Evolutionary conservation across 2,888 invertebrate genomes (phyloP), one percentile per base, ranked within the genome.

Genomic region (Papilio gigon): DNA sequence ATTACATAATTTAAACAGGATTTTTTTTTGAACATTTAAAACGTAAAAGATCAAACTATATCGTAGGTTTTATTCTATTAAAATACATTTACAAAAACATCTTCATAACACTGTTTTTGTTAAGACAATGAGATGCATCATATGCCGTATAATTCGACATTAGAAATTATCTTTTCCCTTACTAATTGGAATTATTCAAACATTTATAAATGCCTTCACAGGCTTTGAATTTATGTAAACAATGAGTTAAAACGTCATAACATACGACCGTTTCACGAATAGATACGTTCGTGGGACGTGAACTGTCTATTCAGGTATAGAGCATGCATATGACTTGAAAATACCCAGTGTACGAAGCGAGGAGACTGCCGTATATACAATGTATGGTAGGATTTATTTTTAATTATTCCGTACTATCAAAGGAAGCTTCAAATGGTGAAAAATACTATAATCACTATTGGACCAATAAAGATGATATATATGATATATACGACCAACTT

Each of bases 321-420:
- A 27, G 56, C 30, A 40, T 40, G 64, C 53, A 64, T 64, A 56
- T 27, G 30, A 65, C 37, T 53, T 27, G 53, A 50, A 56, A 37
- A 64, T 30, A n/a, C 42, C 27, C 30, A 65, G 40, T 65, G 37
- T 27, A 53, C 40, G 64, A 65, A 53, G 37, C 53, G 30, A 14
- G 56, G 17, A 40, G 40, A 56, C 56, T 40, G 53, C 53, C 53
- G 64, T 40, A 40, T 37, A 37, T 4, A 53, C 35, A 67, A 67
- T 65, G 20, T 44, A 9, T 44, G 42, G 20, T 44, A 9, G 17
- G 42, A 17, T 67, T 67, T 69, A 56, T 69, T 63, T 70, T 53
- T 68, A 70, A 68, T 70, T 72, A 56, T 56, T 53, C 61, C 59
- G 64, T 25, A 53, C 25, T 27, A 2, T n/a, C n/a, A n/a, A n/a